Base-by-base conservation (phyloP, 2,797 vertebrate species). In the Anguilla megastoma region DNA sequence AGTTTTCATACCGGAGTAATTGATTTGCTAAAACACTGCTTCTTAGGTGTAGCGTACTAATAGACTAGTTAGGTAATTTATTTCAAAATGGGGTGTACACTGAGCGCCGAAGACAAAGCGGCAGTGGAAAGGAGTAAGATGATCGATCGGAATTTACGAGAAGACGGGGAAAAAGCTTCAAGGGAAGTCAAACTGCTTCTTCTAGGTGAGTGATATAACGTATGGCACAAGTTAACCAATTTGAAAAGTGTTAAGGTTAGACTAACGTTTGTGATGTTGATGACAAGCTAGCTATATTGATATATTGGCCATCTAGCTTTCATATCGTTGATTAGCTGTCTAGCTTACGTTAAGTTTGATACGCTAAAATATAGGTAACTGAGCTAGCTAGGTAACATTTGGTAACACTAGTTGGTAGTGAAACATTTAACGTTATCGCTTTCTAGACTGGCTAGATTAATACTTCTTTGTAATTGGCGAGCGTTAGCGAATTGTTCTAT, bases 101-200 rank as follows among this genome's bases (percentile, higher is more conserved):
- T 99, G 93, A 99, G 98, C 95, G 97, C 97, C 88, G 98, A 99
- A 92, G 98, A 99, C 93, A 99, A 99, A 94, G 98, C 97, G 91
- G 98, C 98, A 79, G 96, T 97, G 95, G 98, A 99, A 92, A 97
- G 98, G 94, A 99, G 98, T 94, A 98, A 98, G 90, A 98, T 98
- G 96, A 99, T 99, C 92, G 98, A 99, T 91, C 97, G 96, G 88
- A 98, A 98, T 93, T 95, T 99, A 89, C 95, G 97, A 86, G 97
- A 98, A 83, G 98, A 99, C 95, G 95, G 97, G 79, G 97, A 99
- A 89, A 99, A 99, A 89, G 97, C 97, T 82, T 96, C 97, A 93
- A 97, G 96, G 92, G 98, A 99, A 93, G 98, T 99, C 89, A 99
- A 99, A 91, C 97, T 99, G 92, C 97, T 99, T n/a, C 94, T 99